A percentile compares a stretch with the other conserved stretches of the same genome.
These are phyloP conservation scores for Leucania comma DNA, from an alignment of 2,888 invertebrate species.

Conservation along the genomic window DNA sequence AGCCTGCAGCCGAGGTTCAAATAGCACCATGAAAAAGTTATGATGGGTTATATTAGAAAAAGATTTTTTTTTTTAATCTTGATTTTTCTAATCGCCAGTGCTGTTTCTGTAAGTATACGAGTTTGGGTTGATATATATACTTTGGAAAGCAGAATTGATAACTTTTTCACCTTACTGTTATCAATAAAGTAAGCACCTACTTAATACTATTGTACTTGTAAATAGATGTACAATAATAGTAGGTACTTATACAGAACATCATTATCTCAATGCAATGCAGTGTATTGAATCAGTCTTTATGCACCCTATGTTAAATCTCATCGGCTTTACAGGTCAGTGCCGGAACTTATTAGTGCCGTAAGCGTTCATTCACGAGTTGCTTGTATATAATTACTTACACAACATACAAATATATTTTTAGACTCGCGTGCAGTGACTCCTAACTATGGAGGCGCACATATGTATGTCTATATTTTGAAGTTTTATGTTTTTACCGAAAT, in stretches of 20 bases:
- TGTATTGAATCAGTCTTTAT: conserved; percentile 16
- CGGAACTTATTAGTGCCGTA: conserved; percentile 41
- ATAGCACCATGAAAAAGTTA: no score
- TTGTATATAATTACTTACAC: neutral
- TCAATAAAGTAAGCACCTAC: no score
- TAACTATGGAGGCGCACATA: neutral
- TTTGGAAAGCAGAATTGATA: no score
- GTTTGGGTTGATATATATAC: no score
- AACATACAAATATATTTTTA: conserved; percentile 28
- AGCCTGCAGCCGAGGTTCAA: no score
- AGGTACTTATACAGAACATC: neutral
- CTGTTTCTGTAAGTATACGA: no score
- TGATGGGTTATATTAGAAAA: no score
- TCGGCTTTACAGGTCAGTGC: conserved; percentile 36
- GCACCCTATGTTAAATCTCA: conserved; percentile 36
- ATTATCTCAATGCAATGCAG: neutral
- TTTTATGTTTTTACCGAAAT: neutral
- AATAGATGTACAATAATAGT: no score
- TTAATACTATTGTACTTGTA: no score
- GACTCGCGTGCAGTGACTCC: conserved; percentile 21
- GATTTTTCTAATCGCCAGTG: neutral
- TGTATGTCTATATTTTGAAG: neutral
- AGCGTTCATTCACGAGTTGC: conserved; percentile 42
- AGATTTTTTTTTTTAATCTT: no score
- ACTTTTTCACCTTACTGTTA: no score